phyloP scores from a whole-genome alignment of 1,140 invertebrate species.

The Oscheius sp. region DNA sequence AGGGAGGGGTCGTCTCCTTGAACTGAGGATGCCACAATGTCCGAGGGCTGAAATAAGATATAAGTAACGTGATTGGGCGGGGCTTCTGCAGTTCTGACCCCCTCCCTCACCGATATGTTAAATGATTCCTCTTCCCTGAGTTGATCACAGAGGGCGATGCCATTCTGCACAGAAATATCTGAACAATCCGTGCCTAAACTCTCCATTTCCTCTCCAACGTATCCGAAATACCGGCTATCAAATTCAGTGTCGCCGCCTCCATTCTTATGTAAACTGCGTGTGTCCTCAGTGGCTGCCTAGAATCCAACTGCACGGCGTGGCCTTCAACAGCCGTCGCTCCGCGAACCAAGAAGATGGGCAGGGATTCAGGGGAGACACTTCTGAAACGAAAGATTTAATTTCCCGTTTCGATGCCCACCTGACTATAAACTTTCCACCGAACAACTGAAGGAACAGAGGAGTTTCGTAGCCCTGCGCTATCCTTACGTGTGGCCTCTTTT shows the following conservation, averaged over 20 bases:
- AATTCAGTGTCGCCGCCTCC: neutral
- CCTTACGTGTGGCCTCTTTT: constrained; percentile 19
- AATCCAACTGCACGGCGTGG: neutral
- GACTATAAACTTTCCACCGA: constrained; percentile 21
- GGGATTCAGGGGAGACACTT: neutral
- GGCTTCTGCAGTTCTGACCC: neutral
- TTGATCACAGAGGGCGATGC: neutral
- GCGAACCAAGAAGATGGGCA: neutral
- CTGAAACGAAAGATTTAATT: no score
- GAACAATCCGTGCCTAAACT: neutral
- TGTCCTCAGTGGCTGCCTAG: neutral
- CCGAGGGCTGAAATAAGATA: neutral
- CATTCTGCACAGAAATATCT: neutral
- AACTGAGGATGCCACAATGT: neutral
- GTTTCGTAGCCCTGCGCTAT: constrained; percentile 17
- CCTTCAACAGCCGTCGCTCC: neutral
- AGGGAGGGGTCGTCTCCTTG: neutral
- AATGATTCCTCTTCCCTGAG: neutral
- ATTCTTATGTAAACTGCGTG: constrained; percentile 15
- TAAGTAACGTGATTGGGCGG: neutral
- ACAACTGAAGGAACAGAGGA: constrained; percentile 8
- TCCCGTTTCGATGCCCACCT: neutral
- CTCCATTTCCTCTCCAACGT: neutral
- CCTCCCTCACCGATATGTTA: neutral
- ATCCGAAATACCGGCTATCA: neutral